Percentiles rank a stretch among this genome's conserved stretches.
Conservation (phyloP, 2,888 invertebrate species). For the Polyommatus iphigenia region DNA sequence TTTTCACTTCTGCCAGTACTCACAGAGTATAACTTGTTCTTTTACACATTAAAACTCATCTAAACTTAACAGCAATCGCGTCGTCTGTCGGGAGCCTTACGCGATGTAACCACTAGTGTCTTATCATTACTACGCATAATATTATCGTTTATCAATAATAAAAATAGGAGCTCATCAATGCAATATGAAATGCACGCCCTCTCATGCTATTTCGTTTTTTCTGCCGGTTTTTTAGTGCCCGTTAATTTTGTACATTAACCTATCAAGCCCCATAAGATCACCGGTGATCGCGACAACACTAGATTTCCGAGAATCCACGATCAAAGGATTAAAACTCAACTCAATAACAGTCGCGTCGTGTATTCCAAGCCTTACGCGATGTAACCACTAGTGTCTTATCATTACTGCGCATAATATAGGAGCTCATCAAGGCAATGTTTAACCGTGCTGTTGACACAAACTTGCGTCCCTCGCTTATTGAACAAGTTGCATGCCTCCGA, state of each 20-base stretch:
- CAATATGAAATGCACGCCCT: too few relatives aligned
- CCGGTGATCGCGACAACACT: too few relatives aligned
- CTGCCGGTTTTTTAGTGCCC: not conserved
- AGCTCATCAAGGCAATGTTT: conserved; percentile 49
- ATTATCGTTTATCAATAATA: too few relatives aligned
- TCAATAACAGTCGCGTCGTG: conserved; percentile 5
- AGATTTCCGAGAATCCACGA: too few relatives aligned
- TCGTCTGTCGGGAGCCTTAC: too few relatives aligned
- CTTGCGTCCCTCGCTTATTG: conserved; percentile 46
- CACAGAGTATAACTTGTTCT: too few relatives aligned
- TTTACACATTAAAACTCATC: not conserved
- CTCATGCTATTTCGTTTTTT: not conserved
- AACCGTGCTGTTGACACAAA: conserved; percentile 46
- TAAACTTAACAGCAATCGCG: too few relatives aligned
- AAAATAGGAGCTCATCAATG: too few relatives aligned
- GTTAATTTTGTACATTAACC: not conserved
- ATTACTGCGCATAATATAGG: conserved; percentile 41
- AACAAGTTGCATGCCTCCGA: conserved; percentile 44
- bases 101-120: too few relatives aligned
- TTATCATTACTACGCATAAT: too few relatives aligned
- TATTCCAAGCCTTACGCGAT: conserved; percentile 26
- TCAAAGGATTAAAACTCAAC: not conserved
- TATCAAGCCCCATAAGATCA: too few relatives aligned
- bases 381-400: conserved; percentile 39
- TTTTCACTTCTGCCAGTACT: too few relatives aligned